These are phyloP conservation scores for Tachina lurida DNA, from an alignment of 2,888 invertebrate genomes.

Conservation along the genomic window DNA sequence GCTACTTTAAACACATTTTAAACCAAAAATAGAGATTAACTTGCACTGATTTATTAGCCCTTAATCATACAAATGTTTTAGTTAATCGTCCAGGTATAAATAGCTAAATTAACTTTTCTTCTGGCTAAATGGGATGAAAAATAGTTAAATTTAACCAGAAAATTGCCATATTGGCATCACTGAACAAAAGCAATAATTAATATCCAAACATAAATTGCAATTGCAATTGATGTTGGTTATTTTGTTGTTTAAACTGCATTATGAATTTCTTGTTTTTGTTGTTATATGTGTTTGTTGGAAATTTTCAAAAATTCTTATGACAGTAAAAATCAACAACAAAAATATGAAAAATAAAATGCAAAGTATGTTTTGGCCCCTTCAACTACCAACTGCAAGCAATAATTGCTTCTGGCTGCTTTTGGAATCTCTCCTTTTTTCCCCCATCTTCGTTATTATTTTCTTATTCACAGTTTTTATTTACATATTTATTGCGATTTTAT, in stretches of 20 bases:
- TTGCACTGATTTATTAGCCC: too few relatives aligned
- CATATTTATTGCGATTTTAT: background rate
- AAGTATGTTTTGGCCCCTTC: background rate
- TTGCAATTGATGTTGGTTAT: background rate
- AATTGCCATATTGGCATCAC: too few relatives aligned
- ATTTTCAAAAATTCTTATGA: slow-evolving; percentile 6
- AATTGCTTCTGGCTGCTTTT: background rate
- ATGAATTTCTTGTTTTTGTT: background rate
- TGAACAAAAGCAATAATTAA: too few relatives aligned
- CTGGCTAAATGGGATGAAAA: background rate
- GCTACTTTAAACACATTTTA: too few relatives aligned
- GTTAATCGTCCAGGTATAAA: slow-evolving; percentile 86
- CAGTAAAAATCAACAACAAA: background rate
- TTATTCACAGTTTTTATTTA: slow-evolving; percentile 10
- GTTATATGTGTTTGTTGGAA: background rate
- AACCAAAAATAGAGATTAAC: too few relatives aligned
- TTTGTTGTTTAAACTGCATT: background rate
- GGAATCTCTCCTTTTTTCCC: background rate
- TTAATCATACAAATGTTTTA: slow-evolving; percentile 86
- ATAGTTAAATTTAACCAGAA: background rate
- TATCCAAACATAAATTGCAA: background rate
- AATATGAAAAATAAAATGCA: background rate
- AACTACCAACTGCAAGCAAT: slow-evolving; percentile 9
- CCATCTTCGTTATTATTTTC: background rate
- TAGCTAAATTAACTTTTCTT: too few relatives aligned